These are phyloP conservation scores for Limnodromus scolopaceus DNA, from an alignment of 2,797 vertebrate species.

Conservation along the genomic window DNA sequence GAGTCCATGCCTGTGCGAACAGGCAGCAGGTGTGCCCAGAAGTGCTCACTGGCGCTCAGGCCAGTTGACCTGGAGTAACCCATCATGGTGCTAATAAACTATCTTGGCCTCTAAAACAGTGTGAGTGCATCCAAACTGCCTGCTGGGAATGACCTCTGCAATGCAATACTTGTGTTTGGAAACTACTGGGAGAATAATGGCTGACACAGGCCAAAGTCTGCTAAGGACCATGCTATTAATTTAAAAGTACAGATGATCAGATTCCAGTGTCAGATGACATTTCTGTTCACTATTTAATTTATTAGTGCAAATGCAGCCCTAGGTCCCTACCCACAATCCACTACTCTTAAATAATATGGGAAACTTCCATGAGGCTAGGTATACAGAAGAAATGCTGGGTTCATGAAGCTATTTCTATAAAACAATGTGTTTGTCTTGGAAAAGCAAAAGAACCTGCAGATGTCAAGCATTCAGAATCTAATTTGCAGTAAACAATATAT, in stretches of 20 bases:
- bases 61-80: neutral
- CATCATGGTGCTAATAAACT: neutral
- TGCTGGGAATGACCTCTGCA: neutral
- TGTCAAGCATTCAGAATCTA: neutral
- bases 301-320: neutral
- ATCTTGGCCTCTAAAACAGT: neutral
- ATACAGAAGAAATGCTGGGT: neutral
- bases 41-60: neutral
- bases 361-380: neutral
- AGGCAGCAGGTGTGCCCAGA: neutral
- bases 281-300: neutral
- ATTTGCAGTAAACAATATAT: neutral
- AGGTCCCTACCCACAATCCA: neutral
- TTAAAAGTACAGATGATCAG: neutral
- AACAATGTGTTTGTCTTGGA: neutral
- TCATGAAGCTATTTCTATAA: neutral
- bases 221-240: neutral
- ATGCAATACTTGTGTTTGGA: neutral
- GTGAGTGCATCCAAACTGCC: neutral
- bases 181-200: neutral
- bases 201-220: neutral
- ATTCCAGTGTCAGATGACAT: neutral
- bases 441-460: neutral
- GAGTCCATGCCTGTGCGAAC: neutral
- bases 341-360: neutral